Percentiles rank a stretch among this genome's conserved stretches.
These are phyloP conservation scores for Achatina immaculata DNA, from an alignment of 1,140 invertebrate species.

Conservation along the genomic window DNA sequence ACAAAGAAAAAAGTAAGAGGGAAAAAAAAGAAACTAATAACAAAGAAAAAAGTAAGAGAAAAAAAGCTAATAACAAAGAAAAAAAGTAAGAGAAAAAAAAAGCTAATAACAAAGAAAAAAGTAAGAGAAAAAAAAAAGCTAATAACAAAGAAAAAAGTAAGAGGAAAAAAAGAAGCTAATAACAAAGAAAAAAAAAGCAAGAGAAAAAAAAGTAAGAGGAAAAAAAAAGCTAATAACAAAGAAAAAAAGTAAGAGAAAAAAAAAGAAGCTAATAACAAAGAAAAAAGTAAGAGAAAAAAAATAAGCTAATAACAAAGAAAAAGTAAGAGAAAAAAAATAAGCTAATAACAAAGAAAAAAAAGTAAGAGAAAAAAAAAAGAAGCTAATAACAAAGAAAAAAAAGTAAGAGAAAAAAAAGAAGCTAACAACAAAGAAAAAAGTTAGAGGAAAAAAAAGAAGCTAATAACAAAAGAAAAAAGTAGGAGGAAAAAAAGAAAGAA, in stretches of 20 bases:
- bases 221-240: no score
- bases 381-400: neutral
- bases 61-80: neutral
- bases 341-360: slow-evolving; percentile 24
- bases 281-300: neutral
- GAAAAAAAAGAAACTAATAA: neutral
- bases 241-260: no score
- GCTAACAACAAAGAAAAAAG: neutral
- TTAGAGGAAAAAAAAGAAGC: neutral
- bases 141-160: neutral
- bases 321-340: slow-evolving; percentile 4
- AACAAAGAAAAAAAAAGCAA: neutral
- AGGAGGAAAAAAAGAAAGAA: neutral
- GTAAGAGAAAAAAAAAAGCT: neutral
- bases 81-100: neutral
- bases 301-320: neutral
- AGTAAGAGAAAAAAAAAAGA: neutral
- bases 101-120: neutral
- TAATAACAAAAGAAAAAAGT: neutral
- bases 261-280: no score
- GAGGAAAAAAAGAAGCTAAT: neutral
- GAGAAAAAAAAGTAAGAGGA: no score
- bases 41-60: neutral
- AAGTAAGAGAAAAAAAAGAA: neutral
- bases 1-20: neutral